Conservation (phyloP, 1,140 invertebrate species). For the Drosophila varians region DNA sequence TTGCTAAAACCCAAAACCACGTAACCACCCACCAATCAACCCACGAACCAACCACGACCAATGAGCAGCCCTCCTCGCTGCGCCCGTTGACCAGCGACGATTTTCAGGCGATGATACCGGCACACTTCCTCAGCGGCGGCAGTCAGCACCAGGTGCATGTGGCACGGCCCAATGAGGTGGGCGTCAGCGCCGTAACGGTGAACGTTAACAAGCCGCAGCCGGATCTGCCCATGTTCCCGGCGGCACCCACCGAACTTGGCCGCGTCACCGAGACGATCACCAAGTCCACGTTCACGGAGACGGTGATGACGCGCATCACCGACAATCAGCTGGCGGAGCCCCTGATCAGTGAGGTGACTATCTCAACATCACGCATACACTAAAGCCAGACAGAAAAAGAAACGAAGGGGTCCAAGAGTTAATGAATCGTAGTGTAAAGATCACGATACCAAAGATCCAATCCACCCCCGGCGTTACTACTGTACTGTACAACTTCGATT, state of each 20-base stretch:
- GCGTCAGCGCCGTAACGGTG: conserved; percentile 86
- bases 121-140: conserved; percentile 90
- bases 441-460: background rate
- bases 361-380: conserved; percentile 81
- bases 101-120: conserved; percentile 96
- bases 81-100: conserved; percentile 95
- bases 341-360: conserved; percentile 92
- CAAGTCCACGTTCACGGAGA: conserved; percentile 97
- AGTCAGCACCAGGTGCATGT: conserved; percentile 82
- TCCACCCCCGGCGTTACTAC: background rate
- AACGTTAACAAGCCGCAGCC: conserved; percentile 89
- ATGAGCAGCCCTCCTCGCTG: conserved; percentile 85
- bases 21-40: conserved; percentile 28
- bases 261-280: conserved; percentile 96
- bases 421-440: conserved; percentile 45
- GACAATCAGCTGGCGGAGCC: conserved; percentile 93
- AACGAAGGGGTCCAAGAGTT: conserved; percentile 20
- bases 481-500: background rate
- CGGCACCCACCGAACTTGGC: conserved; percentile 91
- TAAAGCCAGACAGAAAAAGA: conserved; percentile 42
- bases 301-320: conserved; percentile 95
- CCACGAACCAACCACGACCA: conserved; percentile 53
- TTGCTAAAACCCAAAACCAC: conserved; percentile 44
- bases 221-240: conserved; percentile 89
- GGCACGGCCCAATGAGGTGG: conserved; percentile 80